These are phyloP conservation scores for Mesocentrotus franciscanus DNA, from an alignment of 53 echinoderm and acorn worm genomes.

Conservation along the genomic window DNA sequence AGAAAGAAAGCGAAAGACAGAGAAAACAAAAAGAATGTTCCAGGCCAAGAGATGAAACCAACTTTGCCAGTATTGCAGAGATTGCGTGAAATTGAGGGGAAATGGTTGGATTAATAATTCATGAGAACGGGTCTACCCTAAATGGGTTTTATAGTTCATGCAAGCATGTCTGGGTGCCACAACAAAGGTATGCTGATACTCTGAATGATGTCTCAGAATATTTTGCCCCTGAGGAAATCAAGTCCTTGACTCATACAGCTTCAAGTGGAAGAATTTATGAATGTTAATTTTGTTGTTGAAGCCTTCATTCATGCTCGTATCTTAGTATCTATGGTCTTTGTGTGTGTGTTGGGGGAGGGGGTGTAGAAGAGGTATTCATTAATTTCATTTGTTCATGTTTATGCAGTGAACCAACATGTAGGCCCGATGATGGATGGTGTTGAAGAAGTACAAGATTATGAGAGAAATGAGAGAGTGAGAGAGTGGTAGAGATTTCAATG, in stretches of 20 bases:
- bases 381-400: too few relatives aligned
- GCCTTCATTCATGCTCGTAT: too few relatives aligned
- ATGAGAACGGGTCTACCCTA: neutral
- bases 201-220: neutral
- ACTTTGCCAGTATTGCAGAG: neutral
- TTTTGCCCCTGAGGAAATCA: neutral
- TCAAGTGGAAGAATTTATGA: neutral
- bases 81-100: neutral
- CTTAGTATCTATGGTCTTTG: too few relatives aligned
- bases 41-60: neutral
- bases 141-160: neutral
- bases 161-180: neutral
- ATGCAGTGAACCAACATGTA: too few relatives aligned
- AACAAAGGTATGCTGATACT: slow-evolving; percentile 24
- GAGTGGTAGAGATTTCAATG: neutral
- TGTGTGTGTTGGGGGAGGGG: too few relatives aligned
- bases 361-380: too few relatives aligned
- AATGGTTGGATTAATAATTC: slow-evolving; percentile 21
- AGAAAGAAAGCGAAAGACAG: neutral
- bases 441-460: neutral
- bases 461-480: neutral
- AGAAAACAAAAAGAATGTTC: neutral
- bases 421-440: neutral
- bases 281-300: neutral
- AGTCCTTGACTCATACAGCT: neutral